phyloP scores from a whole-genome alignment of 2,888 invertebrate species.

The Chrysolina haemoptera region DNA sequence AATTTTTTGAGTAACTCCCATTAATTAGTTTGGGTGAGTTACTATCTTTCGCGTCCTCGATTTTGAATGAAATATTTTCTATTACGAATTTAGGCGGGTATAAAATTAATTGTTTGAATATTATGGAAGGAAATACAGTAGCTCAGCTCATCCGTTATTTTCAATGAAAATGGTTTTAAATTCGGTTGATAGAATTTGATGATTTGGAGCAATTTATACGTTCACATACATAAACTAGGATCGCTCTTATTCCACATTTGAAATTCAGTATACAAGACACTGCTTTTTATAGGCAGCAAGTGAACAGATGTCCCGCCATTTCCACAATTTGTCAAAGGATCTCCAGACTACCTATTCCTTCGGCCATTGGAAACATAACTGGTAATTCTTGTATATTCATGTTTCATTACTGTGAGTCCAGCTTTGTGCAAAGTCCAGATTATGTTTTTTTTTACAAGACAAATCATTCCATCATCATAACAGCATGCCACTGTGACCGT shows the following conservation, averaged over 20 bases:
- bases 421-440: neutral
- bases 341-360: neutral
- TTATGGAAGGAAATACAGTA: neutral
- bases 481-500: too few species aligned
- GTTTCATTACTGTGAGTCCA: neutral
- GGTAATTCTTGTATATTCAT: neutral
- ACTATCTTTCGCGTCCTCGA: neutral
- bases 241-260: neutral
- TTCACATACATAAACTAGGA: neutral
- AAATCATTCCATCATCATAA: too few species aligned
- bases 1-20: neutral
- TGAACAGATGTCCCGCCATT: neutral
- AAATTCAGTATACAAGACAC: neutral
- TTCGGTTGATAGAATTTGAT: neutral
- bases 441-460: neutral
- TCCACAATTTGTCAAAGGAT: neutral
- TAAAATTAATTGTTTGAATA: neutral
- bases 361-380: slow-evolving; percentile 1
- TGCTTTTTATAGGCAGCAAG: slow-evolving; percentile 5
- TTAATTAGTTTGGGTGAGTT: neutral
- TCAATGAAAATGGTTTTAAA: slow-evolving; percentile 4
- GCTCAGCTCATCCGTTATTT: neutral
- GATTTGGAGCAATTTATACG: too few species aligned
- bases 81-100: neutral
- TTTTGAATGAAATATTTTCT: neutral